These are phyloP conservation scores for Galeruca laticollis DNA, from an alignment of 2,888 invertebrate genomes.

Conservation along the genomic window DNA sequence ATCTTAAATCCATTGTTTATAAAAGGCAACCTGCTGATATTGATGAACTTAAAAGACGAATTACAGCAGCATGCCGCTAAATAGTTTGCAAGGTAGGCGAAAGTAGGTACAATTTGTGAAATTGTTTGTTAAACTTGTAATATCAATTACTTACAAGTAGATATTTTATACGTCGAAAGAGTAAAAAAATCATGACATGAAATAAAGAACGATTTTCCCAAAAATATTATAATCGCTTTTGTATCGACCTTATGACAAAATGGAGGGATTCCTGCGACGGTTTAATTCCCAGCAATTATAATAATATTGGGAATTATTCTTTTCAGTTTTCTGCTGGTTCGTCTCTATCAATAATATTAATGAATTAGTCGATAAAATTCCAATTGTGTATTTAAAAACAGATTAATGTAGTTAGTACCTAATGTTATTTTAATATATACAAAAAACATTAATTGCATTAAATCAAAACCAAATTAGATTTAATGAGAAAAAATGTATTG, in stretches of 20 bases:
- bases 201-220: not conserved
- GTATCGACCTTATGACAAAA: not conserved
- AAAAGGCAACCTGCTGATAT: too few relatives aligned
- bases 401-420: not conserved
- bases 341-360: not conserved
- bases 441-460: not conserved
- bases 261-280: not conserved
- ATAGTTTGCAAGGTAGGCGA: too few relatives aligned
- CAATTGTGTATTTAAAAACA: not conserved
- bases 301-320: not conserved
- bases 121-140: too few relatives aligned
- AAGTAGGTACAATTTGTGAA: too few relatives aligned
- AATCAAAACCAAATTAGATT: slow-evolving; percentile 6
- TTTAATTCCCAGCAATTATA: not conserved
- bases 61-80: too few relatives aligned
- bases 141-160: too few relatives aligned
- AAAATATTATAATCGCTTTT: not conserved
- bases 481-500: not conserved
- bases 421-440: not conserved
- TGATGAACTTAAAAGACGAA: too few relatives aligned
- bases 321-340: not conserved
- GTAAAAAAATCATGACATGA: too few relatives aligned
- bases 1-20: too few relatives aligned
- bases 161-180: too few relatives aligned
- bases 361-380: not conserved